These are phyloP conservation scores for roundworm (Caenorhabditis elegans) DNA, from an alignment of 1,140 invertebrate genomes.

Conservation along the genomic window WBcel235 BX284606.5:14734001-14734500, in stretches of 20 bases:
- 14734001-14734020: no score
- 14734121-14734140: no score
- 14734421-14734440: no score
- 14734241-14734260: slow-evolving; percentile 38
- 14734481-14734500: not conserved
- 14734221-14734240: slow-evolving; percentile 43
- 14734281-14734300: slow-evolving; percentile 41
- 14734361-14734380: not conserved
- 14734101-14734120: no score
- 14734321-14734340: not conserved
- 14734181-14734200: slow-evolving; percentile 42
- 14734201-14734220: slow-evolving; percentile 40
- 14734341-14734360: not conserved
- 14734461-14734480: not conserved
- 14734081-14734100: no score
- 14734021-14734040: no score
- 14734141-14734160: not conserved
- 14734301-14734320: not conserved
- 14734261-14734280: slow-evolving; percentile 40
- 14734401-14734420: not conserved
- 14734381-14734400: not conserved
- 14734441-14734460: not conserved
- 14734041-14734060: no score
- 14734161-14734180: slow-evolving; percentile 41
- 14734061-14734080: no score